phyloP scores from a whole-genome alignment of 2,113 vertebrate genomes.

The Oostethus manadensis region DNA sequence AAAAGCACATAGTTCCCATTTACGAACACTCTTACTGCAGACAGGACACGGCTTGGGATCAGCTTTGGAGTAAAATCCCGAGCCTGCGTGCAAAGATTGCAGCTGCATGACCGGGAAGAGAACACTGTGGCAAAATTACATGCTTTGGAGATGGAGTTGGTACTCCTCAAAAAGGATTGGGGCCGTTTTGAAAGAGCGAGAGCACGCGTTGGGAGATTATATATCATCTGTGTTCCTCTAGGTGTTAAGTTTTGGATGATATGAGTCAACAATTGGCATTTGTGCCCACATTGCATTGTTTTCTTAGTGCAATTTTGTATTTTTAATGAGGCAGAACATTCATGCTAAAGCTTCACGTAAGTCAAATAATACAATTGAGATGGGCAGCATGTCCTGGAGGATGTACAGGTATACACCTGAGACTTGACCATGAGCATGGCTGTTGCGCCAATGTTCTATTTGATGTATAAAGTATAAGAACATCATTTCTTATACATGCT shows the following conservation, averaged over 20 bases:
- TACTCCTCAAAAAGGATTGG: conserved; percentile 61
- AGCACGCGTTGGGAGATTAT: conserved; percentile 51
- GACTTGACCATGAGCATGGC: too few species aligned
- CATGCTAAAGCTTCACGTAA: too few species aligned
- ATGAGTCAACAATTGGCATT: too few species aligned
- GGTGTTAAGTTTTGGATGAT: conserved; percentile 34
- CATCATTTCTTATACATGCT: too few species aligned
- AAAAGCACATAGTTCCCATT: conserved; percentile 56
- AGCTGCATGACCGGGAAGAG: conserved; percentile 78
- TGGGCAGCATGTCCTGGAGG: too few species aligned
- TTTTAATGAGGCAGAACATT: too few species aligned
- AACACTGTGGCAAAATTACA: conserved; percentile 75
- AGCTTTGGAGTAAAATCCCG: conserved; percentile 80
- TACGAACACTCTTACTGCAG: conserved; percentile 81
- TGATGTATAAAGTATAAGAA: too few species aligned
- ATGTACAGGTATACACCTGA: too few species aligned
- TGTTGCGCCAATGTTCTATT: too few species aligned
- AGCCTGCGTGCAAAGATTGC: conserved; percentile 79
- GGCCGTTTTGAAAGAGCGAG: conserved; percentile 71
- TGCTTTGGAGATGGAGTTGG: conserved; percentile 74
- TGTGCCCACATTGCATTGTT: neutral
- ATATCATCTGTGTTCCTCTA: too few species aligned
- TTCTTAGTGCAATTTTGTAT: conserved; percentile 32
- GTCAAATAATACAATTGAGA: too few species aligned
- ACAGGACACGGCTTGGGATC: conserved; percentile 67